Conservation (phyloP, 2,797 vertebrate species). For the Coregonus ussuriensis region DNA sequence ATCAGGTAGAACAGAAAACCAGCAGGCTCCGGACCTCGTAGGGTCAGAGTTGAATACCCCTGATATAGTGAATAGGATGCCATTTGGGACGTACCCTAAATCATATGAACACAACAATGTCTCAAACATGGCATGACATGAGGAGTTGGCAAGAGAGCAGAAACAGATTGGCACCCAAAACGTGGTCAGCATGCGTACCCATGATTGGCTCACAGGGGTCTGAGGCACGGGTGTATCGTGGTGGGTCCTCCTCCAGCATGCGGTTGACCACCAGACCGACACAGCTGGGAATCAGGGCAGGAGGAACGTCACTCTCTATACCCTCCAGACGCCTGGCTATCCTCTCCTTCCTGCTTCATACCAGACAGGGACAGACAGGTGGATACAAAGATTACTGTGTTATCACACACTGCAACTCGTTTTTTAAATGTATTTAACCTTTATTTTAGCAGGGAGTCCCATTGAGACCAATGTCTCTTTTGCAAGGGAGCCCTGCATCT, state of each 20-base stretch:
- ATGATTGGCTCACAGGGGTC: conserved; percentile 88
- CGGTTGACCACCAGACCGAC: conserved; percentile 87
- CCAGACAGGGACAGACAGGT: not conserved
- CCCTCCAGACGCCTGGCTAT: conserved; percentile 94
- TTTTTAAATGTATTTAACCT: no score
- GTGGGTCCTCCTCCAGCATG: conserved; percentile 91
- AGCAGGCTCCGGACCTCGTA: no score
- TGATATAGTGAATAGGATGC: not conserved
- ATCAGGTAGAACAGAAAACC: no score
- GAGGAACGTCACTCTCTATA: conserved; percentile 88
- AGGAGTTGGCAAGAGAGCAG: not conserved
- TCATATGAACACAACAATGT: not conserved
- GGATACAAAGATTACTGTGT: not conserved
- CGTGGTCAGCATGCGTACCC: conserved; percentile 64
- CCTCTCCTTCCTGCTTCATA: conserved; percentile 86
- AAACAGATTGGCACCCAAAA: no score
- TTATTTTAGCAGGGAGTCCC: no score
- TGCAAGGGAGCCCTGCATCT: not conserved
- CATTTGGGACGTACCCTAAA: not conserved
- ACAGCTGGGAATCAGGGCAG: conserved; percentile 84
- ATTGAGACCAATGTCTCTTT: not conserved
- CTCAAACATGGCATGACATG: conserved; percentile 24
- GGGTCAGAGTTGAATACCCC: no score
- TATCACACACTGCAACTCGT: not conserved
- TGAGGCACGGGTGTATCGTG: conserved; percentile 91